Evolutionary conservation across 2,888 invertebrate genomes (phyloP).

Genomic region (Agonopterix arenella): DNA sequence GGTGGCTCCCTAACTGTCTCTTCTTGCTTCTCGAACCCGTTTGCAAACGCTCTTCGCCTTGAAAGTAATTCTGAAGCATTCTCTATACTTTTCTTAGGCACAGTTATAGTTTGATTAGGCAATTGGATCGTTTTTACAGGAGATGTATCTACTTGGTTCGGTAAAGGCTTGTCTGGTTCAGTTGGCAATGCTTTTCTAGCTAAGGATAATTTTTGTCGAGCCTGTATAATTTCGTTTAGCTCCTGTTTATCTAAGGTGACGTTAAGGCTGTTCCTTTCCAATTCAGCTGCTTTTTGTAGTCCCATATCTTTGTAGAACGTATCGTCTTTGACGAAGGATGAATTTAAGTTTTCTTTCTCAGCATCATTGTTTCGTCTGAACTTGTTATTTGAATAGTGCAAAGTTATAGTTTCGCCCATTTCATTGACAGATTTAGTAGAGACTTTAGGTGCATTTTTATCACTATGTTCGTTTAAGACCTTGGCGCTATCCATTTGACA

Average conservation of each 20-base stretch:
- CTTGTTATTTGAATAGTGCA: constrained; percentile 61
- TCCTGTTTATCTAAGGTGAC: constrained; percentile 66
- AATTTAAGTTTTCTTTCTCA: constrained; percentile 59
- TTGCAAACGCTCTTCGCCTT: constrained; percentile 48
- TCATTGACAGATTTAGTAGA: constrained; percentile 32
- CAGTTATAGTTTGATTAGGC: constrained; percentile 64
- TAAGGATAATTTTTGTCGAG: constrained; percentile 60
- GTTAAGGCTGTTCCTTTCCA: constrained; percentile 49
- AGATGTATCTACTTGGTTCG: constrained; percentile 40
- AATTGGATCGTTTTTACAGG: constrained; percentile 47
- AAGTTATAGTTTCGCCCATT: constrained; percentile 56
- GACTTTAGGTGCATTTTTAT: constrained; percentile 47
- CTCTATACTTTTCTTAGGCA: constrained; percentile 59
- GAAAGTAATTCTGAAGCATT: constrained; percentile 62
- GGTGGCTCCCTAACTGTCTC: constrained; percentile 48
- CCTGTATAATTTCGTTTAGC: constrained; percentile 66
- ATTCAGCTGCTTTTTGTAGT: constrained; percentile 40
- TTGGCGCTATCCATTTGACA: constrained; percentile 58
- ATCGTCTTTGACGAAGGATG: constrained; percentile 55
- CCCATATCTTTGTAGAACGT: constrained; percentile 63
- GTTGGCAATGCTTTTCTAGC: constrained; percentile 58
- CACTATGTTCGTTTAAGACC: constrained; percentile 56
- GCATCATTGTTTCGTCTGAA: constrained; percentile 47
- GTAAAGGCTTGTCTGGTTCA: constrained; percentile 41
- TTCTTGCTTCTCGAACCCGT: constrained; percentile 42